These are phyloP conservation scores for Caiman crocodilus DNA, from an alignment of 2,797 vertebrate genomes.

Conservation along the genomic window DNA sequence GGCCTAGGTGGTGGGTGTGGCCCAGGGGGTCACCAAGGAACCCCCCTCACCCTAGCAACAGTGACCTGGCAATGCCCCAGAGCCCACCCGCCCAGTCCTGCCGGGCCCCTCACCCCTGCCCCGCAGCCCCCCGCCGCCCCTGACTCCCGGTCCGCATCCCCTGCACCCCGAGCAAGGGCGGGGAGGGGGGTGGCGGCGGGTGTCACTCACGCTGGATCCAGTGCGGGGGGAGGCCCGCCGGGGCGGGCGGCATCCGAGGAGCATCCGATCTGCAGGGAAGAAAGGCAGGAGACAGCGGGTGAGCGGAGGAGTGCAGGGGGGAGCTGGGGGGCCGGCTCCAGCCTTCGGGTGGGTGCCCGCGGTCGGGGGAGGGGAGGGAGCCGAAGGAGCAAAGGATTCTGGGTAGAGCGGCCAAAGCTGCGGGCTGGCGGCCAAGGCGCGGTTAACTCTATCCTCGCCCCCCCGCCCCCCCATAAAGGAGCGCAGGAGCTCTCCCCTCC, in stretches of 20 bases:
- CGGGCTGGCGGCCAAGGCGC: slow-evolving; percentile 8
- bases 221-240: not conserved
- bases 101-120: too few species aligned
- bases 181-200: too few species aligned
- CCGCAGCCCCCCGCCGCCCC: not conserved
- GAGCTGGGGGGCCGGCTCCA: not conserved
- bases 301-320: not conserved
- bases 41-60: too few species aligned
- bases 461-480: not conserved
- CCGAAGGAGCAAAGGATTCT: not conserved
- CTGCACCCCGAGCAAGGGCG: not conserved
- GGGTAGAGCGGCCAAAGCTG: not conserved
- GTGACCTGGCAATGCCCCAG: not conserved
- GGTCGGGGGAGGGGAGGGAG: not conserved
- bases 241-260: not conserved
- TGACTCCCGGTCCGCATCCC: not conserved
- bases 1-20: too few species aligned
- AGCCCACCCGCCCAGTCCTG: not conserved
- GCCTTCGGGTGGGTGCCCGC: not conserved
- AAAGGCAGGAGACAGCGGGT: not conserved
- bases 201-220: not conserved
- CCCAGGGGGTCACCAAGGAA: too few species aligned
- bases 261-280: too few species aligned
- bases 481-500: too few species aligned
- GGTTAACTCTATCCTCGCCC: slow-evolving; percentile 45